Evolutionary conservation across 2,113 vertebrate genomes (phyloP), one percentile per base, ranked within the genome.

Genomic region (Collichthys lucidus): DNA sequence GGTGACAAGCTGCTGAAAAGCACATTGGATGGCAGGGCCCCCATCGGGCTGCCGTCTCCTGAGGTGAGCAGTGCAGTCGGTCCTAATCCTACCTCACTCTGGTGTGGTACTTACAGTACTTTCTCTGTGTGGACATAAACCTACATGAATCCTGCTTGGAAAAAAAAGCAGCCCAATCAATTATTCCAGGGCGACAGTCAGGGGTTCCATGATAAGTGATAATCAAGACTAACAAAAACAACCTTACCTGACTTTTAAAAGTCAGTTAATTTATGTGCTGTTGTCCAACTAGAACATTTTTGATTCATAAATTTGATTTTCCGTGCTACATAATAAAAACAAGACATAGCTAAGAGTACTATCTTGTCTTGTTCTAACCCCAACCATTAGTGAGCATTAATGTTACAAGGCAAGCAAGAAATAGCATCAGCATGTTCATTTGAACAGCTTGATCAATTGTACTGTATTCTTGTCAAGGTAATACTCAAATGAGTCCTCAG

Each of bases 1-100:
- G 97, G 96, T 2, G 95, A 98, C 46, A 95, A 95, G 62, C 94
- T 99, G 76, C 90, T 99, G 62, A 96, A 68, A 17, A 91, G 86
- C 74, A 94, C 96, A 16, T 82, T 96, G 0, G 94, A 97, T 0
- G 95, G 95, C 20, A 92, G 80, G 0, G 0, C 93, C 40, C 94
- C 93, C 44, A 69, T 50, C 1, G 81, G 90, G 56, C 89, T 99
- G 63, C 98, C 98, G 0, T 98, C 98, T 0, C 97, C 97, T 0
- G 95, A 98, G 96, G 98, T 99, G 91, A 86, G 88, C 16, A 29
- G 12, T 9, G 14, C 40, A n/a, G 42, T 26, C 40, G 0, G 4
- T 69, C 50, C 69, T n/a, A 17, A 74, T 0, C 5, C 6, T 26
- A 47, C 24, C 20, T 35, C 19, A 29, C 22, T 52, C 14, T 3